phyloP scores from a whole-genome alignment of 1,140 invertebrate species.

The Drosophila arizonae region DNA sequence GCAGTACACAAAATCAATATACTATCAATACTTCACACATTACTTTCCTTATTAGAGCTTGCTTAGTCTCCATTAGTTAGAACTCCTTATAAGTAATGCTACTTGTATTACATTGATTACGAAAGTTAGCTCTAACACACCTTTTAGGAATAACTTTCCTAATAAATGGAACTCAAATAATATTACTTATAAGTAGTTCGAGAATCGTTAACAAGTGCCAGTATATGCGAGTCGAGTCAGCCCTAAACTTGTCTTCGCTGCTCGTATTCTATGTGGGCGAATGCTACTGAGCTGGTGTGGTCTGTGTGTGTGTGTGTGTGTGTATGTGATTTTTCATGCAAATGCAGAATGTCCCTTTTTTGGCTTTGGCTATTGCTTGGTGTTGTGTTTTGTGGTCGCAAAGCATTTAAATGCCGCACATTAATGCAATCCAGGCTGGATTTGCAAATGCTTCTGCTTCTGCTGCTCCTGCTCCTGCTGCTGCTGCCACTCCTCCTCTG shows the following conservation, averaged over 20 bases:
- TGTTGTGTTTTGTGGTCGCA: slow-evolving; percentile 73
- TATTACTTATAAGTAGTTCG: no score
- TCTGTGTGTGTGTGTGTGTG: slow-evolving; percentile 1
- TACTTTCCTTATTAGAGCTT: no score
- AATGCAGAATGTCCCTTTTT: slow-evolving; percentile 61
- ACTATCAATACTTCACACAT: no score
- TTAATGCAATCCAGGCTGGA: slow-evolving; percentile 60
- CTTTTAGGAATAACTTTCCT: no score
- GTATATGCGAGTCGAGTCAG: slow-evolving; percentile 1
- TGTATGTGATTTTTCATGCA: slow-evolving; percentile 51
- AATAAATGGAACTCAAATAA: no score
- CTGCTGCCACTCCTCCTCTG: no score
- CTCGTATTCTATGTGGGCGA: not conserved
- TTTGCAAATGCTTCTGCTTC: slow-evolving; percentile 16
- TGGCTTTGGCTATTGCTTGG: slow-evolving; percentile 52
- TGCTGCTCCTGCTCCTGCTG: not conserved
- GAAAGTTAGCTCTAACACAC: no score
- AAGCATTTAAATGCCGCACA: slow-evolving; percentile 74
- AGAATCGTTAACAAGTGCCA: not conserved
- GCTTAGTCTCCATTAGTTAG: no score
- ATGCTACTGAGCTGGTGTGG: not conserved
- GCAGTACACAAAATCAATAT: no score
- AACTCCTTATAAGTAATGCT: no score
- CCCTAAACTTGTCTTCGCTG: not conserved
- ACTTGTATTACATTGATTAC: no score